These are phyloP conservation scores for Synanthedon myopaeformis DNA, from an alignment of 2,888 invertebrate genomes.

Conservation along the genomic window DNA sequence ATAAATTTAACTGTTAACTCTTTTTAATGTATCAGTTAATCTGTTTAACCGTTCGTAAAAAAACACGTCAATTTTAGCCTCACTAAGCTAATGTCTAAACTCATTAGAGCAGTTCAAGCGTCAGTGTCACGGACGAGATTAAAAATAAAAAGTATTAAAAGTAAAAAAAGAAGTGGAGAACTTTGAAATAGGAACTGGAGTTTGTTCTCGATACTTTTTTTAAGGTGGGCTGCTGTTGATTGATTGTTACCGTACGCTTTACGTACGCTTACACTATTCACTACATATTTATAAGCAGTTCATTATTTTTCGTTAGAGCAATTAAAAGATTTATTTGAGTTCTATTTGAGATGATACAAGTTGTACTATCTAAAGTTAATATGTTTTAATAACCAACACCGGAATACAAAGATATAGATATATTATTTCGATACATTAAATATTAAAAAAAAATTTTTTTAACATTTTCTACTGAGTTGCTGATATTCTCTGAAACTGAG, in stretches of 20 bases:
- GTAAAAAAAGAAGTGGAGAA: slow-evolving; percentile 29
- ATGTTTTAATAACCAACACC: too few species aligned
- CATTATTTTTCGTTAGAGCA: slow-evolving; percentile 7
- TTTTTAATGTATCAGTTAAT: slow-evolving; percentile 7
- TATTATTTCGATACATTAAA: too few species aligned
- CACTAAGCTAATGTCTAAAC: slow-evolving; percentile 61
- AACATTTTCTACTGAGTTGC: too few species aligned
- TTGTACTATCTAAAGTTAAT: too few species aligned
- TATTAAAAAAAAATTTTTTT: too few species aligned
- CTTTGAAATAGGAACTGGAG: slow-evolving; percentile 53
- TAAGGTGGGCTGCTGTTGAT: slow-evolving; percentile 27
- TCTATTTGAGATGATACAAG: background rate
- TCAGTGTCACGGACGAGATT: slow-evolving; percentile 65
- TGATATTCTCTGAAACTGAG: too few species aligned
- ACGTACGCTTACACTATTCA: slow-evolving; percentile 13
- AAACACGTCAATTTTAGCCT: slow-evolving; percentile 36
- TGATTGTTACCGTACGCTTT: slow-evolving; percentile 39
- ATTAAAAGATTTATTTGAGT: background rate
- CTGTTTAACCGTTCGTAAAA: slow-evolving; percentile 10
- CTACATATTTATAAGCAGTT: slow-evolving; percentile 19
- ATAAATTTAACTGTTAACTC: too few species aligned
- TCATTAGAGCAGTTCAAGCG: slow-evolving; percentile 61
- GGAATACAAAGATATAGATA: too few species aligned
- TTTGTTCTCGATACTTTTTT: slow-evolving; percentile 40
- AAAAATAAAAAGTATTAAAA: slow-evolving; percentile 44